Evolutionary conservation across 2,113 vertebrate species (phyloP), one percentile per base, ranked within the genome.

Genomic region (Apodemus sylvaticus): DNA sequence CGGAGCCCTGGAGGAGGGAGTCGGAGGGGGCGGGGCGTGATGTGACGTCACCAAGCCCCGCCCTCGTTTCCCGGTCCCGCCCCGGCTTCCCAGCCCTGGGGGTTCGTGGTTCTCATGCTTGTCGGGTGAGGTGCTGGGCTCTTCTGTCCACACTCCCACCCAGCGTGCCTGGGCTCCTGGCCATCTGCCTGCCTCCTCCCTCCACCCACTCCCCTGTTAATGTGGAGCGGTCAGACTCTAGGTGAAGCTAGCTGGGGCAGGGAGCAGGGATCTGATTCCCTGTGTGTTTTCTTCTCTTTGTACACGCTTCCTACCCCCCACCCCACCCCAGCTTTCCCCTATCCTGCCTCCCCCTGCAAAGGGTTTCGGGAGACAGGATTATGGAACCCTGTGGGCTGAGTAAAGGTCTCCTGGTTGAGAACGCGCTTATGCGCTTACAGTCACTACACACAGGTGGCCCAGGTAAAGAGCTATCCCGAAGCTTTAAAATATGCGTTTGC

Each of bases 21-120:
- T 51, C 83, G 70, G 45, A 29, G 66, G 22, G 77, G 91, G 96
- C 70, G 92, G 62, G 60, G 42, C 66, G 26, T 78, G 62, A n/a
- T 60, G 26, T 78, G 97, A 85, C 95, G 94, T 86, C 96, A 95
- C 36, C n/a, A 1, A 2, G 58, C 51, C 90, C 68, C 51, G 51
- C 95, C 93, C 89, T 9, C 4, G 13, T 19, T 24, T 85, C 39
- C 93, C 66, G 9, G 42, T 62, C 58, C 81, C 77, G 36, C 92
- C 94, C 89, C 14, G 14, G 73, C 83, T 9, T 62, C 11, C 71
- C 34, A 2, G 77, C 94, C 90, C 51, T 51, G 19, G 29, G 81
- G 78, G 45, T 5, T 90, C 87, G 36, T 73, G 95, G 48, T 90
- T 97, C 48, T 82, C 87, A 0, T 64, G 95, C 53, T 76, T 90